Conservation (phyloP, 2,888 invertebrate species). For the Parapristionchus giblindavisi region DNA sequence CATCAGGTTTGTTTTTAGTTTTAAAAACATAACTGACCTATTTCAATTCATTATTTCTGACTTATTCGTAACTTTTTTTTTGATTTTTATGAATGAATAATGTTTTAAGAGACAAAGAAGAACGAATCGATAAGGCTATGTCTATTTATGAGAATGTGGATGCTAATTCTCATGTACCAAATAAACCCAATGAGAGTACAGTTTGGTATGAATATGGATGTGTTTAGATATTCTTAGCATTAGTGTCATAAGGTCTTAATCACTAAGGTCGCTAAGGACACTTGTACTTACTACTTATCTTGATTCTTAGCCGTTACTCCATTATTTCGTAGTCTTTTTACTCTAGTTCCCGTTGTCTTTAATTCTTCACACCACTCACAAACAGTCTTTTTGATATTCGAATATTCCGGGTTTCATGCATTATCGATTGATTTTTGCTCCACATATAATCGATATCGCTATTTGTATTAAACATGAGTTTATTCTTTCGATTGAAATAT, state of each 20-base stretch:
- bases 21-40: conserved; percentile 43
- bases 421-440: too few relatives aligned
- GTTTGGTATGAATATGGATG: conserved; percentile 62
- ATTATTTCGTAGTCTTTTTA: too few relatives aligned
- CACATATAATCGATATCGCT: too few relatives aligned
- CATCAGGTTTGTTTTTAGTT: conserved; percentile 33
- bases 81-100: not conserved
- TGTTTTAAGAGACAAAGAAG: conserved; percentile 42
- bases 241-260: not conserved
- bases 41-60: not conserved
- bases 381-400: too few relatives aligned
- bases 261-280: too few relatives aligned
- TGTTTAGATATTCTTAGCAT: conserved; percentile 41
- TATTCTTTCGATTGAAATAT: too few relatives aligned
- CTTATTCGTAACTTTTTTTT: not conserved
- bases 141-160: conserved; percentile 57
- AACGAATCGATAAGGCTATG: conserved; percentile 56
- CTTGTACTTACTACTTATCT: too few relatives aligned
- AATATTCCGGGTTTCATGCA: too few relatives aligned
- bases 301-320: too few relatives aligned
- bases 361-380: too few relatives aligned
- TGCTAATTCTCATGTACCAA: conserved; percentile 26
- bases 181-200: conserved; percentile 49
- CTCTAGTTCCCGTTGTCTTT: too few relatives aligned
- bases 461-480: too few relatives aligned